A percentile compares a stretch with the other conserved stretches of the same genome.
These are phyloP conservation scores for Syngnathus rostellatus DNA, from an alignment of 2,797 vertebrate genomes.

Conservation along the genomic window DNA sequence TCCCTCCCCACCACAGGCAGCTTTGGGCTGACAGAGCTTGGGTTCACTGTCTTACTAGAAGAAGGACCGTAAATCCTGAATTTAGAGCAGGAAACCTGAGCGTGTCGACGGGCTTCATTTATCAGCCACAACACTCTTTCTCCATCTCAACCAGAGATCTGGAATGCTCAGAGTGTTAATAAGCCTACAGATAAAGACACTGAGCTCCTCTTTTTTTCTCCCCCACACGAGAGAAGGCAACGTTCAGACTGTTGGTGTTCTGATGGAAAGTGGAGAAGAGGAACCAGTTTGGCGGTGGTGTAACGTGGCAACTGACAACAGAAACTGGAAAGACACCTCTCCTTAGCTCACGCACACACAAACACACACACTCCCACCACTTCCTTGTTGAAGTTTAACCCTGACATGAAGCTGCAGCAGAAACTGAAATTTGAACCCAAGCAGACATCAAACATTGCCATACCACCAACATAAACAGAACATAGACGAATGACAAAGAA, in stretches of 20 bases:
- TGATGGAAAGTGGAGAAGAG: constrained; percentile 58
- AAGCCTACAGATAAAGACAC: constrained; percentile 7
- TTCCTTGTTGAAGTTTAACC: constrained; percentile 56
- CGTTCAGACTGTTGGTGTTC: constrained; percentile 49
- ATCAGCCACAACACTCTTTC: constrained; percentile 19
- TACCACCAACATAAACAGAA: not conserved
- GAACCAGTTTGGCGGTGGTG: constrained; percentile 62
- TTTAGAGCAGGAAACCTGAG: constrained; percentile 29
- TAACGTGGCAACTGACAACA: constrained; percentile 62
- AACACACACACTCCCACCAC: constrained; percentile 29
- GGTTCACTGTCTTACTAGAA: constrained; percentile 37
- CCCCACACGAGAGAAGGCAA: constrained; percentile 20
- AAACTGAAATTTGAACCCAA: not conserved
- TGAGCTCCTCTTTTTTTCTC: constrained; percentile 16
- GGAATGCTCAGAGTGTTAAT: not conserved
- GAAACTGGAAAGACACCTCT: constrained; percentile 57
- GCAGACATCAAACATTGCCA: not conserved
- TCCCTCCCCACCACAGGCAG: constrained; percentile 49
- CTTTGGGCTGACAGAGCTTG: constrained; percentile 46
- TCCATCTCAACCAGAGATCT: constrained; percentile 12
- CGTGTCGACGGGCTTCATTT: constrained; percentile 22
- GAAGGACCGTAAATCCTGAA: constrained; percentile 38
- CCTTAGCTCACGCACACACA: not conserved
- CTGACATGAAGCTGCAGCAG: constrained; percentile 23
- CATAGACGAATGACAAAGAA: not conserved